Percentiles rank a stretch among this genome's conserved stretches.
Evolutionary conservation across 2,888 invertebrate species (phyloP).

Genomic region (Frankliniella intonsa): DNA sequence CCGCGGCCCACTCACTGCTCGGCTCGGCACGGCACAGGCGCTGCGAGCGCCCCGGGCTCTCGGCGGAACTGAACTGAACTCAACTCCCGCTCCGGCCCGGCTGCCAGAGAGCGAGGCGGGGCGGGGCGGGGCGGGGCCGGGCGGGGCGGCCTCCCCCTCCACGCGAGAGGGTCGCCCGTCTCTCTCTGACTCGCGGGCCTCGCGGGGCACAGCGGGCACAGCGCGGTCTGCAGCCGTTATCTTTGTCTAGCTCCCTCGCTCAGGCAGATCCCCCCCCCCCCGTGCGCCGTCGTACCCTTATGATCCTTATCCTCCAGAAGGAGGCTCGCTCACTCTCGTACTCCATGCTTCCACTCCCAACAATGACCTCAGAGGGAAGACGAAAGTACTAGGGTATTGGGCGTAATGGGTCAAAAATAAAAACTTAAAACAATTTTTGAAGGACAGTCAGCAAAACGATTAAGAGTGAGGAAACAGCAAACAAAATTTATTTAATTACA

Average conservation of each 20-base stretch:
- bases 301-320: background rate
- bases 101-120: background rate
- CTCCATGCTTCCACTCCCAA: background rate
- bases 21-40: background rate
- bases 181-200: background rate
- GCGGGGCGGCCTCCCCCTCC: background rate
- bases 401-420: no score
- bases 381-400: no score
- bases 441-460: no score
- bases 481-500: background rate
- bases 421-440: no score
- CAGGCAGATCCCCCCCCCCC: background rate
- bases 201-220: background rate
- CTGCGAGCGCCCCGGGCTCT: background rate
- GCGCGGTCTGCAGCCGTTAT: no score
- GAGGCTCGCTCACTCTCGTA: background rate
- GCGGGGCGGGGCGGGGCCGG: background rate
- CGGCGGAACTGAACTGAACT: slow-evolving; percentile 20
- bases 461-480: background rate
- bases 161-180: background rate
- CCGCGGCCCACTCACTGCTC: background rate
- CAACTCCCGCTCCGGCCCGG: background rate
- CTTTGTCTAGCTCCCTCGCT: background rate
- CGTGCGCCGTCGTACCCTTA: no score
- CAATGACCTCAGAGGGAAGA: no score